A percentile compares a stretch with the other conserved stretches of the same genome.
These are phyloP conservation scores for Pogonocichla stellata DNA, from an alignment of 2,113 vertebrate species.

Conservation along the genomic window DNA sequence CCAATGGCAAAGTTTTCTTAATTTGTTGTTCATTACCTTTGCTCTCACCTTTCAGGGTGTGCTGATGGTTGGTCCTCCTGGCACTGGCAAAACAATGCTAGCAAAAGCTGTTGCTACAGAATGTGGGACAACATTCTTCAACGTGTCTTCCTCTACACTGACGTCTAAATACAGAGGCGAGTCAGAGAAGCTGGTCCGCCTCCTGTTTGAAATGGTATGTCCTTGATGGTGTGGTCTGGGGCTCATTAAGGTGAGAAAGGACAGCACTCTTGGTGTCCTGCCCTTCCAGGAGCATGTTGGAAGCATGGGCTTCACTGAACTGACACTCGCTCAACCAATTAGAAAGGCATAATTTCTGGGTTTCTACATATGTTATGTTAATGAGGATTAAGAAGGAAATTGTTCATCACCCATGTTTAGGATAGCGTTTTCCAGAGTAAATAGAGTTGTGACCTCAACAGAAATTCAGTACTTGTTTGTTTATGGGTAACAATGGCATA, in stretches of 20 bases:
- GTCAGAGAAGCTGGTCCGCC: constrained; percentile 83
- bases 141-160: constrained; percentile 82
- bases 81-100: constrained; percentile 85
- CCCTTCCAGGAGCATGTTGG: neutral
- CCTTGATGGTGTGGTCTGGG: neutral
- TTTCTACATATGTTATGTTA: neutral
- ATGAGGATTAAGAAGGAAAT: neutral
- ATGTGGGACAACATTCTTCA: constrained; percentile 84
- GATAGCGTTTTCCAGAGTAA: neutral
- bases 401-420: neutral
- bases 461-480: neutral
- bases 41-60: constrained; percentile 72
- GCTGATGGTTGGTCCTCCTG: constrained; percentile 85
- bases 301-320: neutral
- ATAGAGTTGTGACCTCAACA: neutral
- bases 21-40: neutral
- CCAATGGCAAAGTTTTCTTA: neutral
- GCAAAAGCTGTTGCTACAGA: constrained; percentile 85
- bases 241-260: neutral
- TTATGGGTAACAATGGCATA: neutral
- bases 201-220: constrained; percentile 86
- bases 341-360: neutral
- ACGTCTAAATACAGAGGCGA: constrained; percentile 83
- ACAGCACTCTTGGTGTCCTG: neutral
- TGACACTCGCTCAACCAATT: neutral